Base-by-base conservation (phyloP, 2,888 invertebrate genomes). In the Beris chalybata region DNA sequence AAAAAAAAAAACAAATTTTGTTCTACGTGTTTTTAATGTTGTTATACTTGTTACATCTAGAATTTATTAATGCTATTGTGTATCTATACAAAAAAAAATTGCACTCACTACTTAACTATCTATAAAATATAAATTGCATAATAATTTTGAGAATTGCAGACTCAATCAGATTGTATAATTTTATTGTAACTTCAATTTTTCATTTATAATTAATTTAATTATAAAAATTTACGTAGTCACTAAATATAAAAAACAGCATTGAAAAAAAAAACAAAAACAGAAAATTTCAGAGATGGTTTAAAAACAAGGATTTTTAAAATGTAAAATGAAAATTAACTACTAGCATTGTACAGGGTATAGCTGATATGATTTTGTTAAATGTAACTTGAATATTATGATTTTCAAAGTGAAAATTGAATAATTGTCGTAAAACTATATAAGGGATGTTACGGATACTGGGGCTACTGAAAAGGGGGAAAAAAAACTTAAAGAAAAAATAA, bases 91-190 rank as follows among this genome's bases (percentile, higher is more conserved):
- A 38, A 38, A 38, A 5, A 38, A 38, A 38, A 38, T 7, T 45
- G 29, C 29, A 45, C 29, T 45, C 45, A 29, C n/a, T 45, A 44
- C 3, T 45, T 45, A 45, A 45, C n/a, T 31, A 29, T 53, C 53
- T 53, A 22, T 45, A 12, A 12, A 12, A n/a, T 31, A 59, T 47
- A 30, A 56, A 38, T n/a, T 56, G 32, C 13, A 56, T 12, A 57
- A 5, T 22, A 45, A 45, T 45, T 58, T 68, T 67, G 67, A 69
- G 82, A 82, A 82, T 82, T 82, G 82, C 82, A 82, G 31, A 82
- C 81, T 82, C 82, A 82, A 82, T 82, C 82, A 82, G 80, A 81
- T 80, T 73, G 74, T 73, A 73, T 43, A 43, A 45, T 64, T 63
- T 45, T 55, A n/a, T 67, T 63, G 48, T 22, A 55, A 12, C 32